Conservation (phyloP, 2,797 vertebrate genomes). For the Eleutherodactylus coqui region DNA sequence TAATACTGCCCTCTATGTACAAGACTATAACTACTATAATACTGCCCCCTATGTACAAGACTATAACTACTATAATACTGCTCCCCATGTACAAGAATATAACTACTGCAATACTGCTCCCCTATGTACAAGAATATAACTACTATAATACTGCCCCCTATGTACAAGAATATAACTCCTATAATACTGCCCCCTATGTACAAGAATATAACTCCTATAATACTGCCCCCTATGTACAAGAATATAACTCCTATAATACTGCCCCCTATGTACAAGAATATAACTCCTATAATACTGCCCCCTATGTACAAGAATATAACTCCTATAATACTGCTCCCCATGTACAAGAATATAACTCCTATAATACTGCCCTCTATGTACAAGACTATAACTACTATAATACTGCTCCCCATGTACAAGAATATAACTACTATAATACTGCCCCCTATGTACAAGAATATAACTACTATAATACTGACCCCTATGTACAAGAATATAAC, state of each 20-base stretch:
- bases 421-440: slow-evolving; percentile 11
- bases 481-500: slow-evolving; percentile 9
- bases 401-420: background rate
- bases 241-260: slow-evolving; percentile 7
- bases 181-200: background rate
- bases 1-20: background rate
- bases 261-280: too few relatives aligned
- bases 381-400: background rate
- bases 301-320: background rate
- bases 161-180: slow-evolving; percentile 1
- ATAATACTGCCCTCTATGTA: slow-evolving; percentile 1
- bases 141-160: background rate
- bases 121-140: slow-evolving; percentile 4
- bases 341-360: slow-evolving; percentile 21
- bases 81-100: background rate
- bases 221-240: slow-evolving; percentile 1
- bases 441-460: background rate
- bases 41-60: background rate
- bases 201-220: slow-evolving; percentile 4
- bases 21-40: slow-evolving; percentile 26
- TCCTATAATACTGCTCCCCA: slow-evolving; percentile 3
- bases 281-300: background rate
- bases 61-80: too few relatives aligned
- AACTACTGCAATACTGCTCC: background rate
- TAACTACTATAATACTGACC: slow-evolving; percentile 2